Evolutionary conservation across 2,113 vertebrate genomes (phyloP).

Genomic region (Petrocephalus microphthalmus): DNA sequence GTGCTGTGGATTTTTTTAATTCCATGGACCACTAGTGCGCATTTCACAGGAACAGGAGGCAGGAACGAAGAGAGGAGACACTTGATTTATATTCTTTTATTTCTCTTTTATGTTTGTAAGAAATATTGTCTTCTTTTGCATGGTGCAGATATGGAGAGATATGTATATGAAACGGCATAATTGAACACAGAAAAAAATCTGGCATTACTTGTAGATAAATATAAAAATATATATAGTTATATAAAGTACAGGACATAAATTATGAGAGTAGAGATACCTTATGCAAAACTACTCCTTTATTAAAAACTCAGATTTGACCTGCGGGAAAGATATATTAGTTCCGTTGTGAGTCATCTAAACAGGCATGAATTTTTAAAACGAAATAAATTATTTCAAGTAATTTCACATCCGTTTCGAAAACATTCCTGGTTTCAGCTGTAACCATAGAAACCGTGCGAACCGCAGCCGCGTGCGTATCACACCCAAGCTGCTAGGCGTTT

Average conservation of each 20-base stretch:
- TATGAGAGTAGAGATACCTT: neutral
- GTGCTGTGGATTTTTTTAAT: neutral
- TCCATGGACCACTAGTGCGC: neutral
- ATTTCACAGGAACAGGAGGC: neutral
- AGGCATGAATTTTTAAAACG: neutral
- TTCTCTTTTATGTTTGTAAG: neutral
- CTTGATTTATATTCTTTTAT: neutral
- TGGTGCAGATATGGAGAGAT: too few species aligned
- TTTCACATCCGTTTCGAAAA: neutral
- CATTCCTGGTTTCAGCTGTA: neutral
- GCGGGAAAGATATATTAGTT: neutral
- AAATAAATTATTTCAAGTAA: neutral
- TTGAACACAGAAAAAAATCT: neutral
- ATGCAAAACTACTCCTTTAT: neutral
- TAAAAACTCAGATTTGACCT: neutral
- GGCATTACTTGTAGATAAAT: neutral
- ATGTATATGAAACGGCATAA: too few species aligned
- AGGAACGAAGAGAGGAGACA: neutral
- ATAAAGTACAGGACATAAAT: neutral
- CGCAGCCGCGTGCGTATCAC: neutral
- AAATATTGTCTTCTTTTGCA: neutral
- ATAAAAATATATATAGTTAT: too few species aligned
- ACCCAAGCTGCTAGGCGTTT: neutral
- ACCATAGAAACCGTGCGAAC: conserved; percentile 7
- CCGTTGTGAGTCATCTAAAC: neutral